These are phyloP conservation scores for Nephrotoma guestfalica DNA, from an alignment of 2,888 invertebrate genomes.

Conservation along the genomic window DNA sequence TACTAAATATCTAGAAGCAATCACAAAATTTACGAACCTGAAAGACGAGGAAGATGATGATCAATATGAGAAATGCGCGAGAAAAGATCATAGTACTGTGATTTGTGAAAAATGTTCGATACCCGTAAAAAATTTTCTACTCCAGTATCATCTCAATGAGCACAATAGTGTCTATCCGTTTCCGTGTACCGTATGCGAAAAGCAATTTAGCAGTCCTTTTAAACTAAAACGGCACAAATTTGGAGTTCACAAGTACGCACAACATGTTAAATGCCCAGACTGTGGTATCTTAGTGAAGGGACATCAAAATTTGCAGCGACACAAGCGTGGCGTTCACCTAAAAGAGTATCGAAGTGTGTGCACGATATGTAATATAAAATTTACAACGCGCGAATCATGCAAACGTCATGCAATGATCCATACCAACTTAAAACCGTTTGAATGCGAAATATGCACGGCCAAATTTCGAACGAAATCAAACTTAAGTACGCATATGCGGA, in stretches of 20 bases:
- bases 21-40: background rate
- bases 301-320: background rate
- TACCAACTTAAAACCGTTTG: background rate
- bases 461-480: background rate
- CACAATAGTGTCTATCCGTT: background rate
- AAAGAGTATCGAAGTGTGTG: background rate
- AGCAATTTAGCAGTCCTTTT: background rate
- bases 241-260: background rate
- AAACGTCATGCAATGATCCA: constrained; percentile 1
- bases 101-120: background rate
- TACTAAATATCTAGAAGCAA: background rate
- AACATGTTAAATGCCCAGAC: background rate
- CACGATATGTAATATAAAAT: background rate
- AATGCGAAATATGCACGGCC: background rate
- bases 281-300: background rate
- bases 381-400: background rate
- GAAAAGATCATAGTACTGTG: background rate
- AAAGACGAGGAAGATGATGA: background rate
- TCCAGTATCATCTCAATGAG: background rate
- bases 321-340: background rate
- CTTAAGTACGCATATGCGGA: background rate
- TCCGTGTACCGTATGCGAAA: background rate
- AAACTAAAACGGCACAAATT: background rate
- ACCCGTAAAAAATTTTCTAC: background rate
- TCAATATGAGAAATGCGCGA: background rate